A percentile compares a stretch with the other conserved stretches of the same genome.
These are phyloP conservation scores for Trinectes maculatus DNA, from an alignment of 2,113 vertebrate species.

Conservation along the genomic window DNA sequence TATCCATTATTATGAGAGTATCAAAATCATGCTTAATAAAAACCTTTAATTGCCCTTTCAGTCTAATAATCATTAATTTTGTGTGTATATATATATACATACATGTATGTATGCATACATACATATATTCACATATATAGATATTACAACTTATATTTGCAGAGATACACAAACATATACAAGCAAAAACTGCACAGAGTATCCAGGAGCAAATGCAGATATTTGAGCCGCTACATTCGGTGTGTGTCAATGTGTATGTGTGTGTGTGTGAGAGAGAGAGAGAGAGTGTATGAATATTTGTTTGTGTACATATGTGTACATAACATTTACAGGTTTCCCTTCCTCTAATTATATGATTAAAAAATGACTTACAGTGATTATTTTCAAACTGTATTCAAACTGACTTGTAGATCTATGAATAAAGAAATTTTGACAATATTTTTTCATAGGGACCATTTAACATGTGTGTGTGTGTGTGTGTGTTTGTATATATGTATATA, in stretches of 20 bases:
- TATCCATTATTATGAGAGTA: slow-evolving; percentile 73
- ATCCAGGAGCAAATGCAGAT: slow-evolving; percentile 59
- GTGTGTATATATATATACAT: not conserved
- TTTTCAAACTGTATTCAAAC: slow-evolving; percentile 46
- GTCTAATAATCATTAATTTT: slow-evolving; percentile 89
- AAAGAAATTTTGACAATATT: slow-evolving; percentile 54
- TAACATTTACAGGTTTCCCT: slow-evolving; percentile 6
- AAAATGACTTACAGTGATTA: slow-evolving; percentile 23
- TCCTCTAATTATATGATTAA: slow-evolving; percentile 8
- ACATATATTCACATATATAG: slow-evolving; percentile 49
- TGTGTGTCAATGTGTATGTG: slow-evolving; percentile 22
- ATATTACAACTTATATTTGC: slow-evolving; percentile 78
- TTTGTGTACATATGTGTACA: not conserved
- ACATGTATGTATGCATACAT: slow-evolving; percentile 24
- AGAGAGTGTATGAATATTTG: too few relatives aligned
- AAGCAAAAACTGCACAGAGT: slow-evolving; percentile 55
- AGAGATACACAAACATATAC: slow-evolving; percentile 66
- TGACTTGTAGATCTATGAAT: slow-evolving; percentile 32
- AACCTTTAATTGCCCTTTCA: slow-evolving; percentile 90
- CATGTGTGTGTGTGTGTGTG: not conserved
- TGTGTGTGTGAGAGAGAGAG: too few relatives aligned
- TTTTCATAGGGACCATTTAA: slow-evolving; percentile 15
- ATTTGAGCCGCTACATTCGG: slow-evolving; percentile 68
- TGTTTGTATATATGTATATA: slow-evolving; percentile 48
- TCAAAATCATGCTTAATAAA: slow-evolving; percentile 86